phyloP scores from a whole-genome alignment of 2,797 vertebrate species.

The Alcedo atthis region DNA sequence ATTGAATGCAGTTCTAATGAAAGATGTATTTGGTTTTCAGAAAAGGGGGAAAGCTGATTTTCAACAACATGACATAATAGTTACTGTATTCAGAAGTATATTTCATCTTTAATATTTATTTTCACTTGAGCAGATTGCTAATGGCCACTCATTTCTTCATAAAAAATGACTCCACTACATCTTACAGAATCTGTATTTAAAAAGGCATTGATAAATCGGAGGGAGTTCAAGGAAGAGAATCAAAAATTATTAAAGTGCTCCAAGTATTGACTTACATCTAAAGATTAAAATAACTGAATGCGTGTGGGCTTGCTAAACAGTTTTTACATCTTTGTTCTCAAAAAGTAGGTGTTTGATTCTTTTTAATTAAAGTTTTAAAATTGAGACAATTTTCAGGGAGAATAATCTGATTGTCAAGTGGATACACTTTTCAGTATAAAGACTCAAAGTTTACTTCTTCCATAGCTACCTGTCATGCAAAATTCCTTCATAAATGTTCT shows the following conservation, averaged over 20 bases:
- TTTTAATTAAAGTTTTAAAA: not conserved
- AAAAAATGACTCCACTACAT: slow-evolving; percentile 16
- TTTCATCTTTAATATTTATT: slow-evolving; percentile 35
- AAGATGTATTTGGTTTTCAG: slow-evolving; percentile 7
- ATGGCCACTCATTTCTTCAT: slow-evolving; percentile 18
- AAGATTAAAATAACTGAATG: slow-evolving; percentile 60
- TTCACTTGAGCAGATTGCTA: slow-evolving; percentile 22
- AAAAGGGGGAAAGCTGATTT: not conserved
- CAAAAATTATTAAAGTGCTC: slow-evolving; percentile 46
- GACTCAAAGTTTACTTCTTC: not conserved
- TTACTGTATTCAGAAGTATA: slow-evolving; percentile 16
- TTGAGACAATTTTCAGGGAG: not conserved
- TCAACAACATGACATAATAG: slow-evolving; percentile 10
- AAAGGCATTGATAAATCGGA: slow-evolving; percentile 65
- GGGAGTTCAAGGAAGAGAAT: slow-evolving; percentile 42
- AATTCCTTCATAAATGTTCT: not conserved
- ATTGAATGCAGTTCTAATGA: not conserved
- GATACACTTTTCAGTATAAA: not conserved
- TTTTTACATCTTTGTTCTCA: not conserved
- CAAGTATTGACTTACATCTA: slow-evolving; percentile 45
- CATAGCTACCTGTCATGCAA: not conserved
- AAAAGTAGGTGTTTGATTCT: not conserved
- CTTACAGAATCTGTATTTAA: slow-evolving; percentile 45
- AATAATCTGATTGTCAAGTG: not conserved
- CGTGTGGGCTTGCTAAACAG: slow-evolving; percentile 11